phyloP scores from a whole-genome alignment of 2,888 invertebrate species.

The Eurytoma adleriae region DNA sequence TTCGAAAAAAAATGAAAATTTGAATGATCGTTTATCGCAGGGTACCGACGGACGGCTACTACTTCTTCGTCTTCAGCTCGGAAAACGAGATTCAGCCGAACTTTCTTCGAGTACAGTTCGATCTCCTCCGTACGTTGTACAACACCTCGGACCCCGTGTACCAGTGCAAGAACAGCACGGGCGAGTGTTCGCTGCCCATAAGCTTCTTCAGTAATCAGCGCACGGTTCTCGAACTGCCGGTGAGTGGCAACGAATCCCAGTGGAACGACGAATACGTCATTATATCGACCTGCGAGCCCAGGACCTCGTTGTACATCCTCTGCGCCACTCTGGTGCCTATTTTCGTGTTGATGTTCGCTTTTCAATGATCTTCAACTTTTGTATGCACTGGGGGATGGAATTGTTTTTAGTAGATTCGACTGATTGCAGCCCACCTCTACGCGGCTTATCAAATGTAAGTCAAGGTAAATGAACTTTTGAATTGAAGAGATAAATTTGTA shows the following conservation, averaged over 20 bases:
- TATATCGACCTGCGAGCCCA: slow-evolving; percentile 85
- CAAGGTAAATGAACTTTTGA: too few relatives aligned
- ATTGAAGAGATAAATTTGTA: too few relatives aligned
- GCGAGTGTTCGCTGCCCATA: slow-evolving; percentile 81
- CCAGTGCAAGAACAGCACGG: slow-evolving; percentile 81
- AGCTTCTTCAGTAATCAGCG: slow-evolving; percentile 84
- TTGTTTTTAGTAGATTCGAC: background rate
- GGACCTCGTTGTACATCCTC: slow-evolving; percentile 83
- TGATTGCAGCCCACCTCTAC: too few relatives aligned
- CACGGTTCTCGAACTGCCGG: slow-evolving; percentile 83
- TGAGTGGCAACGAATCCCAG: slow-evolving; percentile 81
- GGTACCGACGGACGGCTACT: slow-evolving; percentile 86
- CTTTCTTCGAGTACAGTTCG: slow-evolving; percentile 83
- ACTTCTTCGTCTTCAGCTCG: slow-evolving; percentile 89
- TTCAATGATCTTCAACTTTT: slow-evolving; percentile 77
- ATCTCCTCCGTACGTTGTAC: slow-evolving; percentile 84
- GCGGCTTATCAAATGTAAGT: too few relatives aligned
- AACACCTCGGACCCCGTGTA: slow-evolving; percentile 81
- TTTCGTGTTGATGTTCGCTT: slow-evolving; percentile 84
- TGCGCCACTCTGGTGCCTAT: slow-evolving; percentile 86
- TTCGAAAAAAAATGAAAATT: background rate
- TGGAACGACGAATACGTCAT: slow-evolving; percentile 87
- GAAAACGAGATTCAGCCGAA: slow-evolving; percentile 87
- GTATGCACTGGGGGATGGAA: background rate
- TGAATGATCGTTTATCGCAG: slow-evolving; percentile 72